Evolutionary conservation across 2,888 invertebrate species (phyloP), one percentile per base, ranked within the genome.

Genomic region (Athalia rosae): DNA sequence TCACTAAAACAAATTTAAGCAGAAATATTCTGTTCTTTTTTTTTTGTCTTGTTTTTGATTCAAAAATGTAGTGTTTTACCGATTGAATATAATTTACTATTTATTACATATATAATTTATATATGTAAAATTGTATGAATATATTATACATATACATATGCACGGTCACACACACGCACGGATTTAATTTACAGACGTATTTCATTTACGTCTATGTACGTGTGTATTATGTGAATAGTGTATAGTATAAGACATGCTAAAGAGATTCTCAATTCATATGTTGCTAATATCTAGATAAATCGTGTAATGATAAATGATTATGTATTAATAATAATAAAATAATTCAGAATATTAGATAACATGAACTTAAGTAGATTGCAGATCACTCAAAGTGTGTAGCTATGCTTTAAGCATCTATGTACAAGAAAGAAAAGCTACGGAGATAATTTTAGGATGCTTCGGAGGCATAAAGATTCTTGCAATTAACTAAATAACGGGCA

Each of bases 291-390:
- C 77, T 77, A 76, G 13, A 58, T 69, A 77, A 41, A 45, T 56
- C 76, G 66, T 59, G 48, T 77, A 77, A 67, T 59, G 53, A 71
- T 50, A 71, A n/a, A 28, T 28, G 28, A 28, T 28, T 28, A 15
- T 71, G 58, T 73, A 45, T 28, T 53, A 71, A 59, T 74, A 62
- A 61, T 74, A 50, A 74, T 74, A 74, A 77, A 62, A 77, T 76
- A 73, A 73, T 73, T 77, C 77, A 53, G 13, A 71, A 63, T 73
- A 53, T 59, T 58, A 73, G 56, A 71, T 71, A 74, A 74, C 61
- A 79, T 80, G 79, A 84, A 85, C 85, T 87, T 88, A 88, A 88
- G 88, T 87, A 88, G 85, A 86, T 87, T 88, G 87, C 85, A 87
- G 87, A 88, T 88, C 86, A 87, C 85, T 85, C 82, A 61, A 41